phyloP scores from a whole-genome alignment of 1,140 invertebrate species.

The Pachypsylla venusta region DNA sequence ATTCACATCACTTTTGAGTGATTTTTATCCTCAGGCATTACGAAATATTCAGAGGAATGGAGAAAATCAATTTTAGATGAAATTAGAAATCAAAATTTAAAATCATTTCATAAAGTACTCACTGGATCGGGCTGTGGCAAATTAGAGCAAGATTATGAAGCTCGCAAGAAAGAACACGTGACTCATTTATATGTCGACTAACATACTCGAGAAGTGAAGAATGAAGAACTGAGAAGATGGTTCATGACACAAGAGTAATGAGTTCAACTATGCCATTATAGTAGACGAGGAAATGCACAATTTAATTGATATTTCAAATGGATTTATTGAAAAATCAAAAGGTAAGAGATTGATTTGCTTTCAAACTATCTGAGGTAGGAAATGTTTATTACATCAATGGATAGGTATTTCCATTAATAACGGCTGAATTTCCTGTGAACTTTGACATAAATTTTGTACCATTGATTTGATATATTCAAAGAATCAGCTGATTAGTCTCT shows the following conservation, averaged over 20 bases:
- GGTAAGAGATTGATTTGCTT: no score
- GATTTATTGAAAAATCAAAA: constrained; percentile 28
- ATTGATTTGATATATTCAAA: no score
- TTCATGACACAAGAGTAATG: constrained; percentile 60
- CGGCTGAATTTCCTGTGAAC: no score
- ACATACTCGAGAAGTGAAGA: constrained; percentile 81
- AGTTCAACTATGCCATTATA: constrained; percentile 44
- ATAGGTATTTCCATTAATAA: no score
- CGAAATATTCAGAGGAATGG: constrained; percentile 53
- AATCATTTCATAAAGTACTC: constrained; percentile 35
- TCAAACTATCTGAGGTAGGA: no score
- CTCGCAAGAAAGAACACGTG: constrained; percentile 63
- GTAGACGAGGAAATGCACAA: constrained; percentile 16
- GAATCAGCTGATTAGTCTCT: no score
- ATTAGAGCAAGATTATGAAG: constrained; percentile 42
- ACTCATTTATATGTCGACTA: constrained; percentile 87
- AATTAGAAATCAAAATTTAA: constrained; percentile 50
- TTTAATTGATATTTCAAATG: not conserved
- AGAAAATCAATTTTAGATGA: constrained; percentile 48
- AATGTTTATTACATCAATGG: no score
- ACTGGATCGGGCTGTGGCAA: constrained; percentile 35
- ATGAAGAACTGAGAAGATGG: constrained; percentile 73
- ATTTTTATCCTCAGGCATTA: not conserved
- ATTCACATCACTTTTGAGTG: no score
- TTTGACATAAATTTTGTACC: no score